Percentiles rank a stretch among this genome's conserved stretches.
phyloP scores from a whole-genome alignment of 2,113 vertebrate genomes.

The Toxostoma redivivum region DNA sequence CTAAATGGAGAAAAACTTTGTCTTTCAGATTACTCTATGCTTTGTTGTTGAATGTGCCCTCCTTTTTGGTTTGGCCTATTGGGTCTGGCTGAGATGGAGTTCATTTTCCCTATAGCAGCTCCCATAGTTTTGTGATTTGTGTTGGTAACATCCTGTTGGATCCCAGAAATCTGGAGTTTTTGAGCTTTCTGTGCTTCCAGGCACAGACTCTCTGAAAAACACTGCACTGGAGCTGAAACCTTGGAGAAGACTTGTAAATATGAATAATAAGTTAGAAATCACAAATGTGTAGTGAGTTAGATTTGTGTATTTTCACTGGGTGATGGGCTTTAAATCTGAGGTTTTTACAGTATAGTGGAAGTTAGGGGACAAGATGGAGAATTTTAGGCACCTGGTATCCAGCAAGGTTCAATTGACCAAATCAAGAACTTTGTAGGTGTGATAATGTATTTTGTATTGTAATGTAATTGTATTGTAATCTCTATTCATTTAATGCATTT shows the following conservation, averaged over 20 bases:
- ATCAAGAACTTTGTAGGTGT: neutral
- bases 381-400: neutral
- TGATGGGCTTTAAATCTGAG: no score
- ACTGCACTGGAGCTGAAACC: no score
- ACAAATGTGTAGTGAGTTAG: no score
- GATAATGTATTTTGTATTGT: neutral
- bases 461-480: neutral
- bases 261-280: no score
- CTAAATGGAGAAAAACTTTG: neutral
- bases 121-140: rapidly evolving
- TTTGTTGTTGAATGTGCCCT: neutral
- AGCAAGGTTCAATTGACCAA: neutral
- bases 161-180: no score
- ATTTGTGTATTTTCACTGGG: no score
- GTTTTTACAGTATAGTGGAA: no score
- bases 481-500: neutral
- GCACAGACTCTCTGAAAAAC: no score
- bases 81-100: neutral
- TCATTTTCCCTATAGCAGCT: rapidly evolving
- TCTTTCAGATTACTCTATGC: neutral
- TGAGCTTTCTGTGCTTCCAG: no score
- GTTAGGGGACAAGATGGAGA: no score
- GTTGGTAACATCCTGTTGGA: neutral
- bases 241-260: no score
- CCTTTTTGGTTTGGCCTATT: neutral